Evolutionary conservation across 2,113 vertebrate species (phyloP).

Genomic region (Apteryx mantelli): DNA sequence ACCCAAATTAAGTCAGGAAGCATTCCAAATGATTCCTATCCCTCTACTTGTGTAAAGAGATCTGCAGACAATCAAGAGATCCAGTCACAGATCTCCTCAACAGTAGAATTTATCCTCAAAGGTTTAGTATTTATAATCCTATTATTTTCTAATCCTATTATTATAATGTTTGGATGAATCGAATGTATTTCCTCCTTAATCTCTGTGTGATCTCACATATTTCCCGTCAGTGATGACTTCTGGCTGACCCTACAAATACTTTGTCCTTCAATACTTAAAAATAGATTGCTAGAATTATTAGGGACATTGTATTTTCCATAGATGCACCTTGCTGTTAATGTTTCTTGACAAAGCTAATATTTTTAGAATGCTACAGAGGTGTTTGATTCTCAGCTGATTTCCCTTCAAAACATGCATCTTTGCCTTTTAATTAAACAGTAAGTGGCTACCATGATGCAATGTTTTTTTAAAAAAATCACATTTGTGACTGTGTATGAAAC

Average conservation of each 20-base stretch:
- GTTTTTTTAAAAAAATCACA: constrained; percentile 40
- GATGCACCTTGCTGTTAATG: constrained; percentile 8
- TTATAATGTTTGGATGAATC: constrained; percentile 87
- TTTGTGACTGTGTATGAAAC: constrained; percentile 27
- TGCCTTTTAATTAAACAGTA: neutral
- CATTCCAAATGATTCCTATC: neutral
- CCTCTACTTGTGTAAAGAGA: neutral
- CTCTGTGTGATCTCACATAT: constrained; percentile 77
- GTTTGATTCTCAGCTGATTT: neutral
- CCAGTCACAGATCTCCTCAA: constrained; percentile 31
- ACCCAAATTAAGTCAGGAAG: neutral
- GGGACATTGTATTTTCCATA: constrained; percentile 27
- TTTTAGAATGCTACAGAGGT: neutral
- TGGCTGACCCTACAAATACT: constrained; percentile 85
- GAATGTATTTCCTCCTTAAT: constrained; percentile 90
- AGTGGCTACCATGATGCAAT: neutral
- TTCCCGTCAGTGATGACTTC: constrained; percentile 82
- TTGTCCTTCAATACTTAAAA: constrained; percentile 72
- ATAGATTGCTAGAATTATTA: constrained; percentile 27
- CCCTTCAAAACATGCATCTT: constrained; percentile 10
- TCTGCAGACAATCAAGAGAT: constrained; percentile 39
- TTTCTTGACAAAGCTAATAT: constrained; percentile 6
- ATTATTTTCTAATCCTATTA: constrained; percentile 92
- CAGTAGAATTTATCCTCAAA: constrained; percentile 65
- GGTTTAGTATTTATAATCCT: constrained; percentile 77